phyloP scores from a whole-genome alignment of 2,797 vertebrate genomes.

The Neosilurus hyrtlii region DNA sequence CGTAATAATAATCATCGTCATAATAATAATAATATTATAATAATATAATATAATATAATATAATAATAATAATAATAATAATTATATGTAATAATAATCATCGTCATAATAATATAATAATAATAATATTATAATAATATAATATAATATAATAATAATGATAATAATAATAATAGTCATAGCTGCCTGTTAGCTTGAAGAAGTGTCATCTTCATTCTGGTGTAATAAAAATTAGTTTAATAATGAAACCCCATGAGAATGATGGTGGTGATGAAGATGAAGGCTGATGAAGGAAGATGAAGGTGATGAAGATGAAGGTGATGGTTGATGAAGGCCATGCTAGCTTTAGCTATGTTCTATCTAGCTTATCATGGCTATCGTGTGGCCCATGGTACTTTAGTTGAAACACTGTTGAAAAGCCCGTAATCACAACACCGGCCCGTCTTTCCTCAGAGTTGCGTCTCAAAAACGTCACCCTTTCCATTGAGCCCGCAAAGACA shows the following conservation, averaged over 20 bases:
- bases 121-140: too few species aligned
- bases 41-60: too few species aligned
- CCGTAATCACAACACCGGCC: neutral
- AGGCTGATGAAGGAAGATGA: neutral
- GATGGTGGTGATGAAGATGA: neutral
- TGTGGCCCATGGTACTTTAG: neutral
- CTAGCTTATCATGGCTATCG: neutral
- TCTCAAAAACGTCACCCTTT: slow-evolving; percentile 54
- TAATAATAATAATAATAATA: too few species aligned
- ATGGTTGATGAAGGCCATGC: neutral
- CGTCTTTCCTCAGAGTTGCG: slow-evolving; percentile 50
- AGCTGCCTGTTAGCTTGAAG: neutral
- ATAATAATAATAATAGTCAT: neutral
- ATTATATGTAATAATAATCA: too few species aligned
- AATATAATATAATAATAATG: neutral
- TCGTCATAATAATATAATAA: too few species aligned
- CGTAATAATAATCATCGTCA: too few species aligned
- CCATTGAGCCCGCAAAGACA: slow-evolving; percentile 55
- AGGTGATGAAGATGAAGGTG: neutral
- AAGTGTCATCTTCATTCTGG: neutral
- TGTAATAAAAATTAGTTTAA: neutral
- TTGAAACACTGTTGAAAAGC: neutral
- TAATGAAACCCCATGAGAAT: neutral
- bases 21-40: too few species aligned
- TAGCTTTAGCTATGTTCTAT: too few species aligned